phyloP scores from a whole-genome alignment of 2,888 invertebrate genomes.

The Noctua comes region DNA sequence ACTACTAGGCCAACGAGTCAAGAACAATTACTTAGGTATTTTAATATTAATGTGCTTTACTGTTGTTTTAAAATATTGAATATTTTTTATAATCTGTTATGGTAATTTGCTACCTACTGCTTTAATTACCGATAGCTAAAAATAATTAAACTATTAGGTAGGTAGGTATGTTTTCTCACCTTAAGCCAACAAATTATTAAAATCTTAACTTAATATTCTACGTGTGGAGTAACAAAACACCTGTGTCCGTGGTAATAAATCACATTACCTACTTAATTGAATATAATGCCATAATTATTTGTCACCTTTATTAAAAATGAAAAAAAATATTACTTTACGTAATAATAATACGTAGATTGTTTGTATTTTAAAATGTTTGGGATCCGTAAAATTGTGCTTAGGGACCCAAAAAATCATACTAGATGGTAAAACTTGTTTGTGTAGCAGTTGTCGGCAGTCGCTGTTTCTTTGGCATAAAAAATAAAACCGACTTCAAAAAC shows the following conservation, averaged over 20 bases:
- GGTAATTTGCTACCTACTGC: background rate
- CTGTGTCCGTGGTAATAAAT: constrained; percentile 18
- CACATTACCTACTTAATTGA: background rate
- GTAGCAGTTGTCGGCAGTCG: background rate
- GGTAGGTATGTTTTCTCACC: background rate
- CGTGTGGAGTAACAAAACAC: background rate
- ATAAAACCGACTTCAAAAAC: too few species aligned
- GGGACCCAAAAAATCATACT: background rate
- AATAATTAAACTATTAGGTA: background rate
- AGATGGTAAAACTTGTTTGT: background rate
- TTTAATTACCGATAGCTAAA: constrained; percentile 1
- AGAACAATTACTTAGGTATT: background rate
- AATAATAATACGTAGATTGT: constrained; percentile 2
- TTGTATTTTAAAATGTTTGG: background rate
- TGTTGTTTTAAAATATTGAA: background rate
- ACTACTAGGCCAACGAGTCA: background rate
- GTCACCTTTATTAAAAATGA: background rate
- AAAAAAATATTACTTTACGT: background rate
- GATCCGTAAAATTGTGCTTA: background rate
- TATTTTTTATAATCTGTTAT: constrained; percentile 13
- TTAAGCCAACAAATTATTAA: background rate
- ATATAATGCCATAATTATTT: background rate
- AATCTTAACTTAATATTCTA: constrained; percentile 25
- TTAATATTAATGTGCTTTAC: background rate
- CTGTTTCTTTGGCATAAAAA: background rate